phyloP scores from a whole-genome alignment of 1,140 invertebrate species.

The Drosophila ogumai region DNA sequence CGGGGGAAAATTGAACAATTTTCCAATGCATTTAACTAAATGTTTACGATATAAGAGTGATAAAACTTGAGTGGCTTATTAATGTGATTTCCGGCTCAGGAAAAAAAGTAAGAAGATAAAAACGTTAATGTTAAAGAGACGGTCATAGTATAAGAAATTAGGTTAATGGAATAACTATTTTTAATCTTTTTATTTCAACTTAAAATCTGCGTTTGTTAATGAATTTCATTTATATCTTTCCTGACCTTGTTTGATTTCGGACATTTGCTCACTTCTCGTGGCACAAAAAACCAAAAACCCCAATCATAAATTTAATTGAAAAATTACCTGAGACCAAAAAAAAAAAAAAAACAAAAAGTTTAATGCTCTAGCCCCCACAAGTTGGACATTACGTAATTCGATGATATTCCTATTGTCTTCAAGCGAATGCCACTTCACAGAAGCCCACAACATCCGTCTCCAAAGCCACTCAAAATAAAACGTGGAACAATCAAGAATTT shows the following conservation, averaged over 20 bases:
- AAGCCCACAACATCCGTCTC: conserved; percentile 40
- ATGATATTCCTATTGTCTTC: conserved; percentile 33
- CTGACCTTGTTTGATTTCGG: conserved; percentile 4
- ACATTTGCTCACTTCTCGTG: conserved; percentile 11
- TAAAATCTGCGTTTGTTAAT: not conserved
- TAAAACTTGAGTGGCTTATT: conserved; percentile 16
- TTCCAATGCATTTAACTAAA: conserved; percentile 31
- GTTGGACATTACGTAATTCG: conserved; percentile 40
- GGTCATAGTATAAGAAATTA: no score
- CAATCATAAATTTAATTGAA: conserved; percentile 41
- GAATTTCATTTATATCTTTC: no score
- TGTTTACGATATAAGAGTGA: conserved; percentile 24
- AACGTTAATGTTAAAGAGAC: not conserved
- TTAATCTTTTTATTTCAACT: not conserved
- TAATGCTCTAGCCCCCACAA: conserved; percentile 25
- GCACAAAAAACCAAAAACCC: conserved; percentile 1
- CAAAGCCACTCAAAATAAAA: conserved; percentile 18
- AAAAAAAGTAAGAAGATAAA: not conserved
- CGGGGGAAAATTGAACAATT: conserved; percentile 33
- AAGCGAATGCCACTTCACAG: conserved; percentile 24
- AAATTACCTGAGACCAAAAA: conserved; percentile 51
- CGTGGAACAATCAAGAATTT: conserved; percentile 12
- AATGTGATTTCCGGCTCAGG: conserved; percentile 16
- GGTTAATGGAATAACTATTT: not conserved
- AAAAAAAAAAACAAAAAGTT: conserved; percentile 18